Base-by-base conservation (phyloP, 2,888 invertebrate species). In the Drosophila nr. medialis region DNA sequence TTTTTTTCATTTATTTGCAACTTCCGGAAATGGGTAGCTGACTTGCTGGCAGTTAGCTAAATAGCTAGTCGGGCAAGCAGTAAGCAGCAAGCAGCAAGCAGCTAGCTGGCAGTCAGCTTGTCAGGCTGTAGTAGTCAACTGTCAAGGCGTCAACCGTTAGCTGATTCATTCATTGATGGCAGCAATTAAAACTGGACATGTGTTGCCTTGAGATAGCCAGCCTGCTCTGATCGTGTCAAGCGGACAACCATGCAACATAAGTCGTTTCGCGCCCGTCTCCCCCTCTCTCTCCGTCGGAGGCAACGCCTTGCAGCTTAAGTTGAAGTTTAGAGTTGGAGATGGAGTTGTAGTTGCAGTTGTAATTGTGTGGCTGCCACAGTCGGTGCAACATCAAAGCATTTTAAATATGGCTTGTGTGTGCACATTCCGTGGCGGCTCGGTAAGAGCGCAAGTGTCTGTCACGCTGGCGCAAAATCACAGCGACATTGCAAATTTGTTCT, bases 1-100 rank as follows among this genome's bases (percentile, higher is more conserved):
- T 27, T 2, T 4, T 18, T 24, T 24, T 4, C 13, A 1, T 30
- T 11, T 36, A 6, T 71, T 51, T 48, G 40, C 18, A 60, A 78
- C 85, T 89, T 84, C 84, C 84, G 87, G 87, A 89, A 84, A 79
- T 80, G 76, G 89, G 84, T 76, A 85, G 89, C 88, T 71, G 56
- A 56, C 29, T 56, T 15, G 40, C 21, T 77, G 77, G 71, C 77
- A 80, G 86, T 67, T 68, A 77, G 64, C 62, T 71, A 68, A 84
- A 66, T 60, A 49, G 67, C 58, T 54, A 72, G 42, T 24, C 45
- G 21, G 45, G 24, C 21, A 21, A 21, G 21, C 42, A 42, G 42
- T 21, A 4, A 45, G 21, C 21, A 42, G 42, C 42, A 4, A 45
- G 21, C 21, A 15, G 8, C n/a, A 0, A 42, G 42, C 42, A 42